Percentiles rank a stretch among this genome's conserved stretches.
phyloP scores from a whole-genome alignment of 2,888 invertebrate species.

The Parapristionchus giblindavisi region DNA sequence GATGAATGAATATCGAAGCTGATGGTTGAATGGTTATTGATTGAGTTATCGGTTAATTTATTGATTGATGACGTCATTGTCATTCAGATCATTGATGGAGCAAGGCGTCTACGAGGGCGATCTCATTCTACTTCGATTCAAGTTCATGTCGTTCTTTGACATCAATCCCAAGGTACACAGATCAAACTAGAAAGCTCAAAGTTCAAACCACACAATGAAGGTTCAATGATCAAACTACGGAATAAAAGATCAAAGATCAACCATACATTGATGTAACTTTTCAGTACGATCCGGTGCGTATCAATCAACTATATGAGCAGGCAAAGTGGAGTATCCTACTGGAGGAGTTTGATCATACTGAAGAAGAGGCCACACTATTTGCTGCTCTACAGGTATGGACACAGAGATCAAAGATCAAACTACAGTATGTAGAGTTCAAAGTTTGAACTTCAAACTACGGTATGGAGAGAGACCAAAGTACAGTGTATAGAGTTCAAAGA shows the following conservation, averaged over 20 bases:
- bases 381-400: conserved; percentile 86
- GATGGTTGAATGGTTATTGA: not conserved
- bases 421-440: no score
- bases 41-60: not conserved
- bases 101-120: conserved; percentile 95
- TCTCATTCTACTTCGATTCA: conserved; percentile 86
- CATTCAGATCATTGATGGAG: conserved; percentile 88
- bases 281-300: conserved; percentile 86
- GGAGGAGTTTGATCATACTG: conserved; percentile 97
- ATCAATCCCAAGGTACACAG: conserved; percentile 83
- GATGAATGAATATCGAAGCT: not conserved
- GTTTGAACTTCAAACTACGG: no score
- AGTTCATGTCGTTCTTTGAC: conserved; percentile 97
- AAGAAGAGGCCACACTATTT: conserved; percentile 98
- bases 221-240: not conserved
- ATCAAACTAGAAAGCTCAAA: not conserved
- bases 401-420: not conserved
- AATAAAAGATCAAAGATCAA: not conserved
- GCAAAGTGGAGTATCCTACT: conserved; percentile 96
- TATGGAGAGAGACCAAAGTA: no score
- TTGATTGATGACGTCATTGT: not conserved
- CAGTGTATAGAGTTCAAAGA: not conserved
- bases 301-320: conserved; percentile 98
- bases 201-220: not conserved
- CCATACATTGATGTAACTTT: no score